phyloP scores from a whole-genome alignment of 2,113 vertebrate species.

The Aptenodytes forsteri region DNA sequence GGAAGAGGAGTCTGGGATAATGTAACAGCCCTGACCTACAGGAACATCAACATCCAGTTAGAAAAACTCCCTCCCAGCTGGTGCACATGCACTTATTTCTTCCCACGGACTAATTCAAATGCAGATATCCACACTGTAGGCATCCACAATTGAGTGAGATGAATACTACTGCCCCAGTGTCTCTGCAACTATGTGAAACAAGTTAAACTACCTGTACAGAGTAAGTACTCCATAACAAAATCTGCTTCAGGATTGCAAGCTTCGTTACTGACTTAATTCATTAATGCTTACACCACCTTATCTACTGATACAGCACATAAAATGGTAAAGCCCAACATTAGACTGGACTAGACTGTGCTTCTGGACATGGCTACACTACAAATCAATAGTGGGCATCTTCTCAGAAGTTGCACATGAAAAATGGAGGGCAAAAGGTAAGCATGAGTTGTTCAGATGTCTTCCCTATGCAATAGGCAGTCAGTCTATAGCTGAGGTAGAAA shows the following conservation, averaged over 20 bases:
- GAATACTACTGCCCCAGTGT: background rate
- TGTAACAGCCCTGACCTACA: background rate
- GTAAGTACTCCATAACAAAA: background rate
- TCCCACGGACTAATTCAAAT: background rate
- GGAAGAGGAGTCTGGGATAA: background rate
- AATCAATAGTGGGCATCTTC: background rate
- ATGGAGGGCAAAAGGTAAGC: background rate
- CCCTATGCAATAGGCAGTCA: background rate
- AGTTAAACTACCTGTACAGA: background rate
- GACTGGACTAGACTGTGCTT: background rate
- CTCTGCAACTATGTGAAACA: background rate
- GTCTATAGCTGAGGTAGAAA: background rate
- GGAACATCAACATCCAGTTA: background rate
- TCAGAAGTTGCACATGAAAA: background rate
- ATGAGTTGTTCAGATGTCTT: background rate
- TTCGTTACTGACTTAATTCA: background rate
- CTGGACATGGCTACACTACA: background rate
- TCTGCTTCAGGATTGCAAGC: background rate
- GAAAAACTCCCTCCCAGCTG: background rate
- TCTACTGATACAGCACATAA: background rate
- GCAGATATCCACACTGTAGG: background rate
- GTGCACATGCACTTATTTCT: background rate
- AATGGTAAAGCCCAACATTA: background rate
- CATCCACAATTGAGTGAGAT: background rate
- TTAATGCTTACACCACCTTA: background rate